Evolutionary conservation across 2,113 vertebrate genomes (phyloP), one percentile per base, ranked within the genome.

Genomic region (Limanda limanda): DNA sequence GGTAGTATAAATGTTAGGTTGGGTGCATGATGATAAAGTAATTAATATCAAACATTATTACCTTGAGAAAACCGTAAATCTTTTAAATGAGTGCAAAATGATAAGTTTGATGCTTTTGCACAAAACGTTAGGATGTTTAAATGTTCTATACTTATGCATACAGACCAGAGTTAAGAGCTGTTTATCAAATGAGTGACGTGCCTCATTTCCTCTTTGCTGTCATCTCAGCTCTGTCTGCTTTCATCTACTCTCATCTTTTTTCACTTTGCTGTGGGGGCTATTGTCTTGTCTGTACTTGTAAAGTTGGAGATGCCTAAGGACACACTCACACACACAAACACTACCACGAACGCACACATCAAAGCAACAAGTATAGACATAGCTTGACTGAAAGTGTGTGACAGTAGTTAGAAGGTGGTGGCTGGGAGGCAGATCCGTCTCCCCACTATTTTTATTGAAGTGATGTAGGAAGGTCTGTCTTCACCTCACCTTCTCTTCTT

Each of bases 211-310:
- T 27, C 20, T 37, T 2, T 42, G 15, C 57, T 60, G 40, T 67
- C 54, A 15, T 66, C 40, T 78, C 63, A 11, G 60, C 76, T 82
- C n/a, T 51, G 17, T 15, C 47, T 51, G 47, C 47, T 51, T 51
- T 18, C 47, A 15, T 51, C 47, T 18, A 51, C 47, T 17, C 47
- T 51, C 47, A 6, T 51, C 7, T 54, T 24, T 59, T 68, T 62
- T 79, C 48, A 18, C 21, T 47, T 83, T 51, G 76, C 71, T 72
- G 69, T 79, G 62, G 66, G 75, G 82, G 37, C 62, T 12, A 23
- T 42, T 9, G 54, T 81, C 86, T 62, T 88, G 86, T 70, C 69
- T 65, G 79, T 77, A 78, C 86, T 72, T 56, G 84, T 56, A 24
- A 40, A 75, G 58, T 27, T 74, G 45, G 11, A 71, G 58, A 51